Conservation (phyloP, 2,797 vertebrate species). For the Tauraco hartlaubi region DNA sequence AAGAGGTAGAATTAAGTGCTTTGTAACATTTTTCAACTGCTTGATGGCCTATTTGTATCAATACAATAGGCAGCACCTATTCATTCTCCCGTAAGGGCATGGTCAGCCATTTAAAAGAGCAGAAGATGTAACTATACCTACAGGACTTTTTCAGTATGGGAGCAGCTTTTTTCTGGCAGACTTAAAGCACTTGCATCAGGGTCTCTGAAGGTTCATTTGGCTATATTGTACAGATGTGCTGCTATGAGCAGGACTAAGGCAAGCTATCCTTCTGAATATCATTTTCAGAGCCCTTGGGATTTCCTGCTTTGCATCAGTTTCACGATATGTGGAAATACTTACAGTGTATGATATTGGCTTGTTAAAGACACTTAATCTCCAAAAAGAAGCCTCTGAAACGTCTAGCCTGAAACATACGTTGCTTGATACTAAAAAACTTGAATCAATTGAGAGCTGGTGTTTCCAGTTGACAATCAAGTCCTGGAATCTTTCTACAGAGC, state of each 20-base stretch:
- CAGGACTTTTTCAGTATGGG: not conserved
- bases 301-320: not conserved
- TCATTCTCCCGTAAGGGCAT: not conserved
- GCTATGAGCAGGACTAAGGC: not conserved
- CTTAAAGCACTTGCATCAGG: not conserved
- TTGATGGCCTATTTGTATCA: not conserved
- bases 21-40: not conserved
- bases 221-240: rapidly evolving
- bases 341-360: not conserved
- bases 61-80: not conserved
- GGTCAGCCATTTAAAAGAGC: not conserved
- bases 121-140: not conserved
- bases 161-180: not conserved
- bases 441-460: not conserved
- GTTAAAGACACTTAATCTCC: not conserved
- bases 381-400: not conserved
- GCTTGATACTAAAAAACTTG: not conserved
- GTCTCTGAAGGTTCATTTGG: not conserved
- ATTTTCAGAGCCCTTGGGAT: not conserved
- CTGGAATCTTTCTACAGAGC: not conserved
- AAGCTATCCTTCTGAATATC: not conserved
- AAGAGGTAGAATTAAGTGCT: not conserved
- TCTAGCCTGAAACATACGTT: not conserved
- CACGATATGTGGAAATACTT: not conserved
- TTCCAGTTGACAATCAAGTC: not conserved